These are phyloP conservation scores for Chymomyza fuscimana DNA, from an alignment of 2,888 invertebrate species.

Conservation along the genomic window DNA sequence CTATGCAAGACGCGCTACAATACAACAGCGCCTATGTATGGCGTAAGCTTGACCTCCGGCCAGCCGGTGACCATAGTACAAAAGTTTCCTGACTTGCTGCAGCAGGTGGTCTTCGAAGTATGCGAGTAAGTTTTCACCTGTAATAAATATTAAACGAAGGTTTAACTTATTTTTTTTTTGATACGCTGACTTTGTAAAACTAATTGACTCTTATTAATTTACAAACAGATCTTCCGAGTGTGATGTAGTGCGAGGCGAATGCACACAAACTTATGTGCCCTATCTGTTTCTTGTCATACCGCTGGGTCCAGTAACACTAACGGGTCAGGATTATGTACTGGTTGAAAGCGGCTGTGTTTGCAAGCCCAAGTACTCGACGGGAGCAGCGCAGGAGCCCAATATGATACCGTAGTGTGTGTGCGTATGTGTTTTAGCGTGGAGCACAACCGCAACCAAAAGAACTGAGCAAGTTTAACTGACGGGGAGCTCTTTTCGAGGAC, in stretches of 20 bases:
- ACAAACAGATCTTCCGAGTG: slow-evolving; percentile 89
- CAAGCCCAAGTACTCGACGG: slow-evolving; percentile 82
- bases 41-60: slow-evolving; percentile 94
- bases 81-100: slow-evolving; percentile 94
- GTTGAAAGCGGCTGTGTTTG: slow-evolving; percentile 97
- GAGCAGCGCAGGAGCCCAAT: slow-evolving; percentile 79
- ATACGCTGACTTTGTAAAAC: slow-evolving; percentile 3
- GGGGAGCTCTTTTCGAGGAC: not conserved
- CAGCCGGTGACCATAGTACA: slow-evolving; percentile 96
- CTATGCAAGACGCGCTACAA: slow-evolving; percentile 94
- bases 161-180: not conserved
- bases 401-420: slow-evolving; percentile 77
- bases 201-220: not conserved
- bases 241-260: slow-evolving; percentile 92
- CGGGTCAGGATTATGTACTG: slow-evolving; percentile 96
- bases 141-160: not conserved
- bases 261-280: slow-evolving; percentile 92
- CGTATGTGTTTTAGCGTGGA: slow-evolving; percentile 13
- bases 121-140: slow-evolving; percentile 87
- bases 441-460: slow-evolving; percentile 63
- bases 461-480: slow-evolving; percentile 62
- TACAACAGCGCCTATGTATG: slow-evolving; percentile 96
- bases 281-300: slow-evolving; percentile 95
- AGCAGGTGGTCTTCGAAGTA: slow-evolving; percentile 95
- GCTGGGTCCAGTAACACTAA: slow-evolving; percentile 92